phyloP scores from a whole-genome alignment of 2,113 vertebrate species.

The Emydura subglobosa region DNA sequence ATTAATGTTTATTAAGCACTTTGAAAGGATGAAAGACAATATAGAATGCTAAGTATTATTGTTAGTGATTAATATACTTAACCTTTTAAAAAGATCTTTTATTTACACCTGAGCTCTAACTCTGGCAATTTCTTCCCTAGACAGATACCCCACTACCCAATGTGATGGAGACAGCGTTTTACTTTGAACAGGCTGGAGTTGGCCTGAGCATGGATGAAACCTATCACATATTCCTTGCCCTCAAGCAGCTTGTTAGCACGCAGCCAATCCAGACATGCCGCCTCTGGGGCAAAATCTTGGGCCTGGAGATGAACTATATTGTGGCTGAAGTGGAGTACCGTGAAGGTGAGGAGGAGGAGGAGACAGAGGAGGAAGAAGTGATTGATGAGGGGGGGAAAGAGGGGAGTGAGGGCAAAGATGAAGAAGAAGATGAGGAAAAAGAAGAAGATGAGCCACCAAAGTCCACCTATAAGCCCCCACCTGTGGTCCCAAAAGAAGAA shows the following conservation, averaged over 20 bases:
- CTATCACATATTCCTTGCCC: constrained; percentile 89
- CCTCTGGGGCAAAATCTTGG: constrained; percentile 96
- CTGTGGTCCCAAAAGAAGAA: constrained; percentile 85
- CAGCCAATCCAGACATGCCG: constrained; percentile 87
- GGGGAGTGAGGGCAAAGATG: neutral
- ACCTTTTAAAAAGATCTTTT: neutral
- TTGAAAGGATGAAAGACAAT: neutral
- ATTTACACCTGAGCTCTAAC: constrained; percentile 39
- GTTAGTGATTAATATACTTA: neutral
- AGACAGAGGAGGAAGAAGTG: constrained; percentile 73
- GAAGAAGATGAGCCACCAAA: constrained; percentile 79
- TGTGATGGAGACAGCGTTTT: constrained; percentile 89
- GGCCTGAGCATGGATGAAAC: constrained; percentile 88
- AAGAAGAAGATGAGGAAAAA: constrained; percentile 60
- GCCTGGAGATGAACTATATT: constrained; percentile 87
- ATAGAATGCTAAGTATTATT: neutral
- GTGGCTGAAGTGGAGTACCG: constrained; percentile 89
- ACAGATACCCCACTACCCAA: constrained; percentile 86
- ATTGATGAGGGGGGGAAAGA: constrained; percentile 62
- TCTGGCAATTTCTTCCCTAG: constrained; percentile 69
- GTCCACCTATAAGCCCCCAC: constrained; percentile 84
- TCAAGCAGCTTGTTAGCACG: constrained; percentile 87
- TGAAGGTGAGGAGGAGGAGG: constrained; percentile 88
- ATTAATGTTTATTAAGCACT: neutral
- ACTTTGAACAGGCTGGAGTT: constrained; percentile 92